Conservation (phyloP, 2,888 invertebrate genomes). For the Harpagoxenus sublaevis region DNA sequence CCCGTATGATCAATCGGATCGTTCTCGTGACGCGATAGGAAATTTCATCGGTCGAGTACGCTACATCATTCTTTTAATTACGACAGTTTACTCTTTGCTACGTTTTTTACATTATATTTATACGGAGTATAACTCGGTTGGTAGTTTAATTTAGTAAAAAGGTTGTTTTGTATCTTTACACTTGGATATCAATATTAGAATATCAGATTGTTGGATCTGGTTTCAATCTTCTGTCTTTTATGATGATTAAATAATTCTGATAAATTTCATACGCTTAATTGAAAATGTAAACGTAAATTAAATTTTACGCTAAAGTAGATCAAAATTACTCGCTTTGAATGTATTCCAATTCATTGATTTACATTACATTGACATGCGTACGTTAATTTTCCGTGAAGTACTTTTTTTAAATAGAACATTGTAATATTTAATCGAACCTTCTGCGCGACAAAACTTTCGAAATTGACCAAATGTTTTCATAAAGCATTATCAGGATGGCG, state of each 20-base stretch:
- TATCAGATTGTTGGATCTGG: background rate
- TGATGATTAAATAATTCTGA: constrained; percentile 3
- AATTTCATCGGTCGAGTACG: background rate
- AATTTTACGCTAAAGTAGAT: background rate
- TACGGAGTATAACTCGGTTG: background rate
- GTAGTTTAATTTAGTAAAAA: constrained; percentile 9
- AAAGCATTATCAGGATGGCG: constrained; percentile 61
- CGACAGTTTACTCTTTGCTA: background rate
- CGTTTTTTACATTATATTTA: background rate
- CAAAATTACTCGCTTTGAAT: background rate
- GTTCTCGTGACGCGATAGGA: background rate
- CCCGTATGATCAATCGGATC: background rate
- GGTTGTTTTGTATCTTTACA: background rate
- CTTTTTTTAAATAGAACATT: background rate
- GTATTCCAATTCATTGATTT: background rate
- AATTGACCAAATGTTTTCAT: background rate
- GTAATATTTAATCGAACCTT: background rate
- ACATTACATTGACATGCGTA: background rate
- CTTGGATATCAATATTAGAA: background rate
- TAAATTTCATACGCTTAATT: background rate
- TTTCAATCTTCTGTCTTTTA: constrained; percentile 10
- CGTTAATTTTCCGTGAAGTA: background rate
- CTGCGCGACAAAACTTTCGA: background rate
- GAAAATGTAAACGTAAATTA: background rate
- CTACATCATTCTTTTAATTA: background rate